Evolutionary conservation across 2,797 vertebrate species (phyloP).

Genomic region (Chromobotia macracanthus): DNA sequence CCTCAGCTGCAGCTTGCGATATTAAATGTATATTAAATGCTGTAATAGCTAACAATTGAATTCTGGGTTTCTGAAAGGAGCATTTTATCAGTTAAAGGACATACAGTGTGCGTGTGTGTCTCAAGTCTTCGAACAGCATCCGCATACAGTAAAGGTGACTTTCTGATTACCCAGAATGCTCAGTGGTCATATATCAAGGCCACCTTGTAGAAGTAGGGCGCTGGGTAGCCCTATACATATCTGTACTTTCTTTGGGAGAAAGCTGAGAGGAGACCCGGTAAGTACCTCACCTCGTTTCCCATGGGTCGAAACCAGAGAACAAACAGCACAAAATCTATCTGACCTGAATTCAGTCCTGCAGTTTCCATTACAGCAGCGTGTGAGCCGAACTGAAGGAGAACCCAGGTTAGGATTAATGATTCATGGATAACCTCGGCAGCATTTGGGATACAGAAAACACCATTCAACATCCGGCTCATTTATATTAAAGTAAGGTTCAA

Average conservation of each 20-base stretch:
- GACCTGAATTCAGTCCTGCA: constrained; percentile 21
- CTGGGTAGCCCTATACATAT: constrained; percentile 9
- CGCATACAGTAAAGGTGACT: constrained; percentile 43
- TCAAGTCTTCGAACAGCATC: not conserved
- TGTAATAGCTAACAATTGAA: not conserved
- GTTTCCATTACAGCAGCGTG: constrained; percentile 7
- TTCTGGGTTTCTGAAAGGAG: not conserved
- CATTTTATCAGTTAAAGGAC: not conserved
- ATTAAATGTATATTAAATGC: no score
- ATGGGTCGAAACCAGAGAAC: constrained; percentile 10
- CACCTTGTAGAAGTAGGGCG: constrained; percentile 45
- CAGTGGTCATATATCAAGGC: constrained; percentile 43
- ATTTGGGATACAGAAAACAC: not conserved
- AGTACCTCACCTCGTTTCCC: constrained; percentile 38
- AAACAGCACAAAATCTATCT: constrained; percentile 20
- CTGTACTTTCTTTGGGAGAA: constrained; percentile 32
- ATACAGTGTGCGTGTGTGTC: not conserved
- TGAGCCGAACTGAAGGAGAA: not conserved
- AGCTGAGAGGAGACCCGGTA: not conserved
- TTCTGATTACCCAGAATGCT: constrained; percentile 43
- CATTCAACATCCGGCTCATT: not conserved
- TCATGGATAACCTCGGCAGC: not conserved
- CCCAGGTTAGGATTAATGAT: not conserved
- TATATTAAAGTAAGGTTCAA: no score
- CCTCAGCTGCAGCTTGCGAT: no score